Evolutionary conservation across 2,797 vertebrate species (phyloP), one percentile per base, ranked within the genome.

Genomic region (Galagoides demidoff): DNA sequence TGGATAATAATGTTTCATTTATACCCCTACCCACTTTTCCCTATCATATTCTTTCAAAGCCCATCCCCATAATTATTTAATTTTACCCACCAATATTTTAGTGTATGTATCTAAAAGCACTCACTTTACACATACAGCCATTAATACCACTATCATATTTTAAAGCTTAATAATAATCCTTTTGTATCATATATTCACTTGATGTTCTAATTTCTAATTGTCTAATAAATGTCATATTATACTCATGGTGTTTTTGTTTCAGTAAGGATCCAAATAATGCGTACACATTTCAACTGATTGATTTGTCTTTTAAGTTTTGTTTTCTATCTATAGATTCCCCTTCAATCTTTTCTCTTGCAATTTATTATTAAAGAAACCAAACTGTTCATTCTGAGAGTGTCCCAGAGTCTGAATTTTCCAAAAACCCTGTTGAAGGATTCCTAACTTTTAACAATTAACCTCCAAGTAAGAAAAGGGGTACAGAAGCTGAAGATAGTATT

Each of bases 21-120:
- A 84, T 64, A 85, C 13, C 11, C 78, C 59, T 3, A 66, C 45
- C 59, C 17, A 34, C 55, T 79, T 81, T n/a, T 29, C 11, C 9
- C 7, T 37, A 49, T 31, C 7, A 9, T 76, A 71, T 94, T 89
- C 90, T 79, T 77, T 92, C 85, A 94, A 92, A 96, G 34, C 22
- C 45, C 66, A 63, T 82, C 27, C 10, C 29, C 64, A 90, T 68
- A 4, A 70, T 71, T 92, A 84, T 76, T 85, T 93, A 16, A 59
- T 63, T 74, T 92, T 39, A 83, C 55, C 61, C 29, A 90, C 73
- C 93, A 95, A 61, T 78, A 89, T 64, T 64, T 91, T 25, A 85
- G 6, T 27, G 39, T n/a, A 17, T 79, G 16, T 31, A n/a, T 81
- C 55, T 71, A 63, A 93, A 90, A 92, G 43, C 25, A 82, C 13